Evolutionary conservation across 2,797 vertebrate species (phyloP).

Genomic region (Taeniopygia guttata): DNA sequence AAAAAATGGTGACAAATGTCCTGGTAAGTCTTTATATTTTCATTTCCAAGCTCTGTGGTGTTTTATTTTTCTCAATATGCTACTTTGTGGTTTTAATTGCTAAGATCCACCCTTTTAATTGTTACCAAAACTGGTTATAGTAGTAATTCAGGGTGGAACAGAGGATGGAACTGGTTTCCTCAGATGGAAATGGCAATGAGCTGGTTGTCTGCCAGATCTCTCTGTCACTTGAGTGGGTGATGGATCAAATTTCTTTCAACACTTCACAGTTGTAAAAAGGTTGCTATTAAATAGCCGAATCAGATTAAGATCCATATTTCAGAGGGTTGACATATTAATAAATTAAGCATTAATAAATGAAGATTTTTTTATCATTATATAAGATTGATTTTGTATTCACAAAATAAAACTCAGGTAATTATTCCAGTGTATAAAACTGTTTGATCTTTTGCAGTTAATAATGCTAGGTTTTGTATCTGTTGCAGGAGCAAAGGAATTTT

Average conservation of each 20-base stretch:
- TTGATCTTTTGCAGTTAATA: background rate
- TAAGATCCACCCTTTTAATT: background rate
- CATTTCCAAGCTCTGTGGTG: background rate
- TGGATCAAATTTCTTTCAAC: background rate
- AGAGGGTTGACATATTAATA: background rate
- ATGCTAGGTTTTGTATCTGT: background rate
- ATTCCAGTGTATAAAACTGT: background rate
- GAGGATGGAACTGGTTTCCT: background rate
- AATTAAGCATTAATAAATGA: background rate
- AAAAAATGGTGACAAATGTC: conserved; percentile 70
- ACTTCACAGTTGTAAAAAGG: background rate
- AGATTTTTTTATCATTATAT: background rate
- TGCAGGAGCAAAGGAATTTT: conserved; percentile 89
- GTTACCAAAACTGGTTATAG: background rate
- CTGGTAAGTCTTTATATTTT: conserved; percentile 75
- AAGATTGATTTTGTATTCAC: background rate
- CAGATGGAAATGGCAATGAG: background rate
- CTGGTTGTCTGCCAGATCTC: background rate
- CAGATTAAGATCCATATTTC: background rate
- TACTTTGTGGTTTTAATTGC: background rate
- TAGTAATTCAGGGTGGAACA: background rate
- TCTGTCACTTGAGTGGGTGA: background rate
- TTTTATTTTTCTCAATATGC: background rate
- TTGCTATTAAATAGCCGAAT: background rate
- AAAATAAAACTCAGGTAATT: background rate